Base-by-base conservation (phyloP, 1,140 invertebrate species). In the Trypoxylus dichotomus region DNA sequence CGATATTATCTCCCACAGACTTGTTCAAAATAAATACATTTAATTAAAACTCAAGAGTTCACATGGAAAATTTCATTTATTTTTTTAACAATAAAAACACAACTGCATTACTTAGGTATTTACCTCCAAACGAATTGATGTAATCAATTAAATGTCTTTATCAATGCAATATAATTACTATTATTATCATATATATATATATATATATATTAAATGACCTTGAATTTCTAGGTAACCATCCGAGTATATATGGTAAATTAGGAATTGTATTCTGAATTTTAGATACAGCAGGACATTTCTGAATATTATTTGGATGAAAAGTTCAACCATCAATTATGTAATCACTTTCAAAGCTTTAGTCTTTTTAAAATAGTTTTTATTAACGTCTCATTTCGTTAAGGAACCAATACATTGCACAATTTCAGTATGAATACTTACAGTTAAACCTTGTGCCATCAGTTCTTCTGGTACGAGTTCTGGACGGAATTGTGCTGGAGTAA, bases 381-480 rank as follows among this genome's bases (percentile, higher is more conserved):
- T n/a, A n/a, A n/a, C n/a, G n/a, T n/a, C n/a, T n/a, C n/a, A n/a
- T n/a, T n/a, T n/a, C n/a, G n/a, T n/a, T n/a, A n/a, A n/a, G n/a
- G n/a, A n/a, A n/a, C n/a, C n/a, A n/a, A n/a, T n/a, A n/a, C n/a
- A n/a, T n/a, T n/a, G n/a, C n/a, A n/a, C n/a, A n/a, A n/a, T n/a
- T n/a, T n/a, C n/a, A n/a, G n/a, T 58, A 27, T 15, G 3, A 37
- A 37, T 37, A 73, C 71, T 90, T 88, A 97, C 95, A 76, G 95
- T 96, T 82, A 97, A 87, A 41, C 94, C 94, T 88, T 96, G 94
- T 75, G 95, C 95, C 96, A 97, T 97, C 24, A 97, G 87, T 87
- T 97, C 96, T 87, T 97, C 96, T 76, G 96, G 96, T 74, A 97
- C 96, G 78, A 97, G 89, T 90, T 97, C 95, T 79, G 96, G 95